Evolutionary conservation across 2,113 vertebrate genomes (phyloP).

Genomic region (Recurvirostra avosetta): DNA sequence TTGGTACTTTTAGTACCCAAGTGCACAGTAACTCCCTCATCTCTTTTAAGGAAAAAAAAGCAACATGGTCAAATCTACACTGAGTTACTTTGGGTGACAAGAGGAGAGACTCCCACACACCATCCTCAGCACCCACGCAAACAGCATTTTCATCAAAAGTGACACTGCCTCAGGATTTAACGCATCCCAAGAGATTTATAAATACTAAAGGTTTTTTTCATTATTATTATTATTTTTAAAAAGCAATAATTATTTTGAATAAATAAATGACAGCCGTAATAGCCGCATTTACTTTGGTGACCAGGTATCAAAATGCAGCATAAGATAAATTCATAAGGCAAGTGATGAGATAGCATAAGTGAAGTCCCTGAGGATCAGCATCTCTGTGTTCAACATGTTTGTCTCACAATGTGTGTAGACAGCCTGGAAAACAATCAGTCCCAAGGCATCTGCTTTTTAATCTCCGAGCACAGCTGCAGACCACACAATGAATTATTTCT

Average conservation of each 20-base stretch:
- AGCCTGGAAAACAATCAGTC: conserved; percentile 14
- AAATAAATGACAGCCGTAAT: conserved; percentile 1
- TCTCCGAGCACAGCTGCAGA: conserved; percentile 41
- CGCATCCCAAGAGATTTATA: conserved; percentile 28
- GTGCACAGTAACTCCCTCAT: conserved; percentile 31
- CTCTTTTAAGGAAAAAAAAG: not conserved
- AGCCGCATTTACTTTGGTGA: conserved; percentile 27
- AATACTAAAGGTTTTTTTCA: not conserved
- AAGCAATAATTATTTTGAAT: not conserved
- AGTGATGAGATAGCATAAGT: conserved; percentile 9
- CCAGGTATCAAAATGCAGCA: not conserved
- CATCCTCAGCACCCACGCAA: not conserved
- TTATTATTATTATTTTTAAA: not conserved
- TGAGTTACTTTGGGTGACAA: not conserved
- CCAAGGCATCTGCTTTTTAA: conserved; percentile 43
- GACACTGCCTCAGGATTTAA: not conserved
- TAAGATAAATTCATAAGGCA: conserved; percentile 43
- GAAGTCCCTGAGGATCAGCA: conserved; percentile 52
- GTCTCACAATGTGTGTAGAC: not conserved
- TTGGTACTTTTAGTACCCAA: conserved; percentile 8
- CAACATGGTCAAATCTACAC: not conserved
- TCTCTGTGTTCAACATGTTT: not conserved
- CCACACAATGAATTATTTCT: conserved; percentile 13
- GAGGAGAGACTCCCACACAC: not conserved
- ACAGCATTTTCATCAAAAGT: conserved; percentile 16